Conservation (phyloP, 2,113 vertebrate genomes). For the Rhea pennata region DNA sequence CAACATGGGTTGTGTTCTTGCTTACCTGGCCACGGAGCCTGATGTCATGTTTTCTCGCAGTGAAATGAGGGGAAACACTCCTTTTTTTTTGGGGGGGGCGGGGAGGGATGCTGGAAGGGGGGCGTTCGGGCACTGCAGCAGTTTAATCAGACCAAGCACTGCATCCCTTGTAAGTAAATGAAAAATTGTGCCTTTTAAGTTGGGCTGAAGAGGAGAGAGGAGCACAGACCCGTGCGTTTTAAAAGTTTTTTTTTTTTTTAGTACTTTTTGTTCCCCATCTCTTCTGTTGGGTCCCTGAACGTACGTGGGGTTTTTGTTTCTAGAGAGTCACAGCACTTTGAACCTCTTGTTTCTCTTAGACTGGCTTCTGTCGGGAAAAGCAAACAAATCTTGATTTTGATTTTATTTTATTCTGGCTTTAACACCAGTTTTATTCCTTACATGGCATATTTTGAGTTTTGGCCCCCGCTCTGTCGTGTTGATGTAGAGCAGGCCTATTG, state of each 20-base stretch:
- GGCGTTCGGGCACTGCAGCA: slow-evolving; percentile 4
- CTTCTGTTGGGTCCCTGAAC: background rate
- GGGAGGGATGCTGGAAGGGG: background rate
- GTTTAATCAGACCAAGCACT: background rate
- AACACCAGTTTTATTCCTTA: background rate
- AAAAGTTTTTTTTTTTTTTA: background rate
- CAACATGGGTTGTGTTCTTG: slow-evolving; percentile 15
- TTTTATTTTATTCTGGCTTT: background rate
- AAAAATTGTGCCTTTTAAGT: slow-evolving; percentile 2
- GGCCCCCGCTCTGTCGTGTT: background rate
- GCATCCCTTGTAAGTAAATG: background rate
- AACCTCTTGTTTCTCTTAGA: background rate
- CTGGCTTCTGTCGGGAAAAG: background rate
- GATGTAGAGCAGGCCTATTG: background rate
- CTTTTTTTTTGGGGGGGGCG: background rate
- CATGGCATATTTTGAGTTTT: background rate
- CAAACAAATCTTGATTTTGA: background rate
- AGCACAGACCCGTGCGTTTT: slow-evolving; percentile 5
- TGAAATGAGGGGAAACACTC: background rate
- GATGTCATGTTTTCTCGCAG: slow-evolving; percentile 38
- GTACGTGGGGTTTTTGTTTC: background rate
- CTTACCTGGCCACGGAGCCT: slow-evolving; percentile 13
- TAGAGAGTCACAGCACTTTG: background rate
- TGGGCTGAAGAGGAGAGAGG: background rate
- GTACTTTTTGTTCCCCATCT: background rate